phyloP scores from a whole-genome alignment of 2,888 invertebrate species.

The Luperina testacea region DNA sequence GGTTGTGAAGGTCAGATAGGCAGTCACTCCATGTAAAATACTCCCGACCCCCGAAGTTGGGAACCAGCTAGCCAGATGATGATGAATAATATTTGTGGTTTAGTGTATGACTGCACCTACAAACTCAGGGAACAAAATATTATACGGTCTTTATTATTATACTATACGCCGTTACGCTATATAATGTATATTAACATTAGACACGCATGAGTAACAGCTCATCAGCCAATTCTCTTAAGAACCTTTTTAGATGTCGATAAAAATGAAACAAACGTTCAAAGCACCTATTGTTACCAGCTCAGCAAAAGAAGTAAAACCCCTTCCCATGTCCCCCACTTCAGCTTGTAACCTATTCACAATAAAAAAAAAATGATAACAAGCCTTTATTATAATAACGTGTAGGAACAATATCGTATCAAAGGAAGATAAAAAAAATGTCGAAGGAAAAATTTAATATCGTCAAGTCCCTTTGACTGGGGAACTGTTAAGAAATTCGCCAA shows the following conservation, averaged over 20 bases:
- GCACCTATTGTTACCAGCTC: neutral
- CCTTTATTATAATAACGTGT: slow-evolving; percentile 27
- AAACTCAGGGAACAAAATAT: neutral
- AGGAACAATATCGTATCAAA: slow-evolving; percentile 37
- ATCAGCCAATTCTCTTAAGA: neutral
- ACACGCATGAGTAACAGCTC: neutral
- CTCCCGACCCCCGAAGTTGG: no score
- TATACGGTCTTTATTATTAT: no score
- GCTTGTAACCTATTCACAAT: slow-evolving; percentile 21
- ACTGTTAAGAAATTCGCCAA: slow-evolving; percentile 65
- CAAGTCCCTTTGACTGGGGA: slow-evolving; percentile 66
- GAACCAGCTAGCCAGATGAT: no score
- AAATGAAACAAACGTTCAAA: slow-evolving; percentile 3
- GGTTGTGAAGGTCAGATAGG: no score
- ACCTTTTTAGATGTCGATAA: neutral
- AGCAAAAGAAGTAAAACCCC: slow-evolving; percentile 4
- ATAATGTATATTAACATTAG: no score
- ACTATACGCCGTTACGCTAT: neutral
- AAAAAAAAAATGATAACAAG: slow-evolving; percentile 17
- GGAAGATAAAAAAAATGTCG: slow-evolving; percentile 27
- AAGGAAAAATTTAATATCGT: slow-evolving; percentile 70
- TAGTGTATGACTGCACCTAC: neutral
- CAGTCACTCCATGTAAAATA: no score
- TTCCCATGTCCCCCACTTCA: neutral
- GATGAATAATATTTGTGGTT: neutral